Base-by-base conservation (phyloP, 2,888 invertebrate species). In the Callosobruchus maculatus region DNA sequence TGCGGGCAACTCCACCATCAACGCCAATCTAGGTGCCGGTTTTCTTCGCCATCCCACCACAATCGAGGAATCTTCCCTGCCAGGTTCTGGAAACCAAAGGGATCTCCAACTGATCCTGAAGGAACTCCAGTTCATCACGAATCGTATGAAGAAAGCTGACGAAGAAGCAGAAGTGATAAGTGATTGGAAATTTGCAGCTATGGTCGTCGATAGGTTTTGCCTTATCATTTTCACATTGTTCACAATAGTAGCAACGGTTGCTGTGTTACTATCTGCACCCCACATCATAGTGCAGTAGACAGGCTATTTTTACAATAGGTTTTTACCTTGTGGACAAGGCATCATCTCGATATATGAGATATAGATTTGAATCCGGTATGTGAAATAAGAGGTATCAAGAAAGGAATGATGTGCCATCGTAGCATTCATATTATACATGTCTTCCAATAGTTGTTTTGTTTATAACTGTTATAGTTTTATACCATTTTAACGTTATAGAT, bases 171-270 rank as follows among this genome's bases (percentile, higher is more conserved):
- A 97, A 86, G 91, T 96, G 80, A 96, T 96, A 83, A 96, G 95
- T 88, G 98, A 98, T 88, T 98, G 98, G 98, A 97, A 97, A 88
- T 98, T 98, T 87, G 98, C 98, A 74, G 98, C 97, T 80, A 97
- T 98, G 96, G 98, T 98, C 86, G 97, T 98, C 86, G 98, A 98
- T 90, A 93, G 95, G 90, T 94, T 97, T 89, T 98, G 98, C 89
- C 92, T 98, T 89, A 95, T 96, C 89, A 93, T 97, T 87, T 98
- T 98, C 91, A 96, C 96, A 78, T 89, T 96, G 88, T 97, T 97
- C 90, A 97, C 97, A 85, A 92, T 97, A 88, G 93, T 96, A 86
- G 96, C 97, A 83, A 97, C 97, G 82, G 94, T 96, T 84, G 95
- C 96, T 81, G 97, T 97, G 87, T 90, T 97, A 84, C 90, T 95